Evolutionary conservation across 2,113 vertebrate species (phyloP), one percentile per base, ranked within the genome.

Genomic region (Menura novaehollandiae): DNA sequence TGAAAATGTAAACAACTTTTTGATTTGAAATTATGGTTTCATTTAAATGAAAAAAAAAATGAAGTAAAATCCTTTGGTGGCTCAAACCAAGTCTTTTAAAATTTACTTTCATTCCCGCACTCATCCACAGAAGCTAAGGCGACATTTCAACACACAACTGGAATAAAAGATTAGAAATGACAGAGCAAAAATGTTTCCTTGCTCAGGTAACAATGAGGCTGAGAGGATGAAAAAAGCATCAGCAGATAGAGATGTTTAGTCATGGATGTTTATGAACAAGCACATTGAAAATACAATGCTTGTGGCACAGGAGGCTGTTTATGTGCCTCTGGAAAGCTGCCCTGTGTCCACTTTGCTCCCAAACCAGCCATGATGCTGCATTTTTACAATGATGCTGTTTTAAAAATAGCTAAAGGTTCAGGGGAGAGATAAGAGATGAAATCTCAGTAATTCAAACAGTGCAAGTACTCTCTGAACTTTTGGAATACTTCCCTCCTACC

Each of bases 401-500:
- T 84, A 1, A 90, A 46, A 62, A 46, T 17, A 49, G 62, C 32
- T 46, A 59, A 84, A 41, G 17, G 52, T 41, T 75, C 32, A 43
- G 75, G 53, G 64, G 27, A 86, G 51, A 84, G n/a, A 32, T 33
- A 73, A 88, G 52, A 27, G 28, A 44, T 3, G 35, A 63, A 88
- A 59, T 39, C 44, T 63, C 28, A 86, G 60, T 24, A 58, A 78
- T 15, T 27, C 14, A 74, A 68, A 47, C 13, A 64, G 32, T 43
- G 32, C 56, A 85, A 75, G 60, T 13, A 43, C 23, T 47, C 83
- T 13, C 3, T 44, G 73, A 53, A 78, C 69, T 93, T 91, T 28
- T 22, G 72, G 44, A 89, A 67, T 32, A 28, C 16, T 51, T 44
- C 39, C 22, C 16, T 89, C 96, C 80, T 96, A 99, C 99, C 98